These are phyloP conservation scores for Dendrolimus houi DNA, from an alignment of 2,888 invertebrate species.

Conservation along the genomic window DNA sequence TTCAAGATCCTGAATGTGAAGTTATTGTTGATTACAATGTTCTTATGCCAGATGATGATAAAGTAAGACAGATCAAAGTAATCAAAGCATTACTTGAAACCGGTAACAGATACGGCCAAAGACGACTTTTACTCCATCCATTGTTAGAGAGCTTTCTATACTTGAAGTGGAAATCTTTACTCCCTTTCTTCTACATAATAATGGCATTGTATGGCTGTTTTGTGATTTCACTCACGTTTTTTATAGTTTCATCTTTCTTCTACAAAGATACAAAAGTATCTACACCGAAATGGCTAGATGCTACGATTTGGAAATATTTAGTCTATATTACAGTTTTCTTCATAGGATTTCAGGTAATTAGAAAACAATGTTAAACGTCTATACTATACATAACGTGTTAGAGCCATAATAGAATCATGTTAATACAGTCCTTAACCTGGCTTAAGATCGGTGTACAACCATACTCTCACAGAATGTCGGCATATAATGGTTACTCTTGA, in stretches of 20 bases:
- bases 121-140: conserved; percentile 45
- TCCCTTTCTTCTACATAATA: conserved; percentile 39
- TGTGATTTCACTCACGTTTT: conserved; percentile 34
- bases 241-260: conserved; percentile 24
- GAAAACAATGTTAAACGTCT: not conserved
- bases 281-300: conserved; percentile 3
- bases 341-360: conserved; percentile 1
- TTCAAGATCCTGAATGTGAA: conserved; percentile 36
- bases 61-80: conserved; percentile 5
- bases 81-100: conserved; percentile 28
- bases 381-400: not conserved
- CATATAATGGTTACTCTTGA: not conserved
- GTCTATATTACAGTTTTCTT: conserved; percentile 5
- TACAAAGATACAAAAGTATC: conserved; percentile 16
- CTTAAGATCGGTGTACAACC: not conserved
- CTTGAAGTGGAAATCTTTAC: conserved; percentile 47
- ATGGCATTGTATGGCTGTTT: conserved; percentile 39
- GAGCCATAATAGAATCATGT: not conserved
- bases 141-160: conserved; percentile 48
- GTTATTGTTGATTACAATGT: conserved; percentile 46
- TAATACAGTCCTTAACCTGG: not conserved
- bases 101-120: conserved; percentile 32
- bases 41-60: conserved; percentile 19
- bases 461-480: not conserved
- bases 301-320: not conserved